phyloP scores from a whole-genome alignment of 2,888 invertebrate species.

The Netelia melanura region DNA sequence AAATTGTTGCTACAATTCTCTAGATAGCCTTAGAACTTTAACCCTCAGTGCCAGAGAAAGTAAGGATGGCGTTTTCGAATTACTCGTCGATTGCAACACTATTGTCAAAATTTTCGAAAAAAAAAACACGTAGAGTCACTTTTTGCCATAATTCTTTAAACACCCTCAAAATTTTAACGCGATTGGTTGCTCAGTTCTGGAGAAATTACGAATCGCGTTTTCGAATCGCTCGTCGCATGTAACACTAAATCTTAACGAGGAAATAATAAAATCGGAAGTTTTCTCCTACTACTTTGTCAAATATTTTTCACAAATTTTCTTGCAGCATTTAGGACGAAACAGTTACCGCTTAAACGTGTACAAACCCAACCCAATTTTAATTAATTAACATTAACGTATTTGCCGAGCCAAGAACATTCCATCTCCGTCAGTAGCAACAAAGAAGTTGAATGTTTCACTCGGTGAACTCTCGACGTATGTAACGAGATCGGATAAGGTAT shows the following conservation, averaged over 20 bases:
- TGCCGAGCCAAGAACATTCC: background rate
- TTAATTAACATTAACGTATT: background rate
- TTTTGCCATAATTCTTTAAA: background rate
- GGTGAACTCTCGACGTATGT: constrained; percentile 10
- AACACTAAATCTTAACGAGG: background rate
- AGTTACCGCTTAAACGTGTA: background rate
- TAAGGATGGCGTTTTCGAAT: no score
- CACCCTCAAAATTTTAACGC: no score
- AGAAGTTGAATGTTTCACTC: constrained; percentile 19
- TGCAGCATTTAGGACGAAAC: background rate
- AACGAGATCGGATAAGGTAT: constrained; percentile 16
- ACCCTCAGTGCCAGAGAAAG: no score
- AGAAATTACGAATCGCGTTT: no score
- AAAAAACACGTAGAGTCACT: background rate
- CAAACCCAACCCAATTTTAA: background rate
- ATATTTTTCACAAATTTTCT: background rate
- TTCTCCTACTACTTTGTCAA: background rate
- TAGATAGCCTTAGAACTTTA: no score
- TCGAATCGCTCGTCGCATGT: no score
- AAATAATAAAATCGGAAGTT: background rate
- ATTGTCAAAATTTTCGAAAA: no score
- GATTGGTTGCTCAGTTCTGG: no score
- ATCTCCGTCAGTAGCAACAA: background rate
- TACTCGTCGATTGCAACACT: no score
- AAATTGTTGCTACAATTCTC: no score